Conservation (phyloP, 1,140 invertebrate genomes). For the Hyphantria cunea region DNA sequence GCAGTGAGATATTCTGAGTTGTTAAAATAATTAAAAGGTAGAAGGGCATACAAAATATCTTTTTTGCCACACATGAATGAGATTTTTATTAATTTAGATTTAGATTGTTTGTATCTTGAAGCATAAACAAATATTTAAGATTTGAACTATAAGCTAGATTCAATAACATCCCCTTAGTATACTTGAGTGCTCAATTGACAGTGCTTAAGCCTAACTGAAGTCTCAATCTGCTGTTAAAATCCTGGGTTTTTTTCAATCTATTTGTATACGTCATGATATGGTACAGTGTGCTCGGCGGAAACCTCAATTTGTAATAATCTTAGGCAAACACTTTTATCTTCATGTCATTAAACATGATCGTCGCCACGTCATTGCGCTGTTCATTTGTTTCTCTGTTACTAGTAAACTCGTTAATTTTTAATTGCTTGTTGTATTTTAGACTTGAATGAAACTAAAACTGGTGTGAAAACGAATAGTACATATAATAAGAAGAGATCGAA, state of each 20-base stretch:
- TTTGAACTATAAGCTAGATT: too few species aligned
- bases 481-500: slow-evolving; percentile 44
- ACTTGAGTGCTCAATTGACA: not conserved
- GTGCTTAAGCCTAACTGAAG: not conserved
- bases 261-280: not conserved
- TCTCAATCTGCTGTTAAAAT: not conserved
- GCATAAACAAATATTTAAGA: too few species aligned
- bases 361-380: not conserved
- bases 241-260: not conserved
- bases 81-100: too few species aligned
- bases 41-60: too few species aligned
- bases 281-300: not conserved
- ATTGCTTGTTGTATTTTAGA: slow-evolving; percentile 39
- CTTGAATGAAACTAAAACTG: slow-evolving; percentile 42
- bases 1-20: too few species aligned
- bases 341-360: not conserved
- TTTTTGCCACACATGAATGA: too few species aligned
- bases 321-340: slow-evolving; percentile 9
- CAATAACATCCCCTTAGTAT: too few species aligned
- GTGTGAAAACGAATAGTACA: slow-evolving; percentile 44
- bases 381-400: not conserved
- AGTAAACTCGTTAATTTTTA: not conserved
- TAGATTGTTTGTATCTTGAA: too few species aligned
- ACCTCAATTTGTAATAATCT: not conserved
- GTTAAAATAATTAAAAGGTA: too few species aligned